These are phyloP conservation scores for Oxyruncus cristatus DNA, from an alignment of 2,113 vertebrate species.

Conservation along the genomic window DNA sequence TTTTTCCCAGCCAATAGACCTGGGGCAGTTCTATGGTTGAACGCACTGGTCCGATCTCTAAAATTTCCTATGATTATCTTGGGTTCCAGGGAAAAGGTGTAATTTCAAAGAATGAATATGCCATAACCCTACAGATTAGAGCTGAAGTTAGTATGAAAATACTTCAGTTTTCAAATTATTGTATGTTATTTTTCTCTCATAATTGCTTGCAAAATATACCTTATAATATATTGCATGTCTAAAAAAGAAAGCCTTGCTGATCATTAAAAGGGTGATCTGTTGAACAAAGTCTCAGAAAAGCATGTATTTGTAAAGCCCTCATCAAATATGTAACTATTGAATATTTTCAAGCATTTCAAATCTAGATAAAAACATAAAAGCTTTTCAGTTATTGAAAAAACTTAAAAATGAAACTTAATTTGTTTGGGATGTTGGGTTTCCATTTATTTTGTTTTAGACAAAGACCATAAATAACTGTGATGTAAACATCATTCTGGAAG, in stretches of 20 bases:
- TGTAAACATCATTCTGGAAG: neutral
- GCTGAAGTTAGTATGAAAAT: neutral
- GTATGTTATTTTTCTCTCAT: neutral
- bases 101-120: neutral
- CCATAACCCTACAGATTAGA: neutral
- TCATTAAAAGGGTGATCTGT: neutral
- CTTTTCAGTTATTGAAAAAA: neutral
- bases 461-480: neutral
- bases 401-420: neutral
- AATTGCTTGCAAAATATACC: neutral
- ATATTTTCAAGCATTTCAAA: neutral
- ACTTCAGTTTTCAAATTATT: neutral
- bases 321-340: neutral
- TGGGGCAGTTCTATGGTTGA: neutral
- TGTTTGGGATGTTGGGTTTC: neutral
- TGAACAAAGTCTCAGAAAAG: neutral
- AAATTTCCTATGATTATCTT: neutral
- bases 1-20: neutral
- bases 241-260: neutral
- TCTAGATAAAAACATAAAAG: neutral
- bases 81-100: neutral
- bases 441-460: neutral
- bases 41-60: neutral
- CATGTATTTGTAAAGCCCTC: neutral
- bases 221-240: neutral